Evolutionary conservation across 2,888 invertebrate species (phyloP).

Genomic region (Malthinus flaveolus): DNA sequence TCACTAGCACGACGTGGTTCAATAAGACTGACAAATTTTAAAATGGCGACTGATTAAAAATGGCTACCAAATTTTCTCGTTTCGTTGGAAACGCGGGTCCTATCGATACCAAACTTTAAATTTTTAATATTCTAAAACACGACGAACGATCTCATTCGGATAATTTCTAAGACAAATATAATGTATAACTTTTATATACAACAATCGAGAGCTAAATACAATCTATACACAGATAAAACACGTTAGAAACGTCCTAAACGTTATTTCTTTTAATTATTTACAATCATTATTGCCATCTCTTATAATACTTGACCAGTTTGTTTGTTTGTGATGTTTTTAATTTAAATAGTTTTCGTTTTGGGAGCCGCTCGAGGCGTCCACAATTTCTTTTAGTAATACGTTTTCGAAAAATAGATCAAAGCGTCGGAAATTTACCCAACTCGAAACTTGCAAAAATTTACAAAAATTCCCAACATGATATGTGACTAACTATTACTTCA

Average conservation of each 20-base stretch:
- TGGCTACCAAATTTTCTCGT: too few species aligned
- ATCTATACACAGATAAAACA: slow-evolving; percentile 48
- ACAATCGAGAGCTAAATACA: slow-evolving; percentile 38
- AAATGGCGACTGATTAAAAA: too few species aligned
- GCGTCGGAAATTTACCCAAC: too few species aligned
- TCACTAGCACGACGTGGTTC: neutral
- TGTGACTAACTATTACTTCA: too few species aligned
- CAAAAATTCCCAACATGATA: too few species aligned
- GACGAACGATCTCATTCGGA: slow-evolving; percentile 41
- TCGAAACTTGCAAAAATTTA: too few species aligned
- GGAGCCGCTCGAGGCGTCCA: neutral
- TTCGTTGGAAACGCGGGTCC: too few species aligned
- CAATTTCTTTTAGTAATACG: too few species aligned
- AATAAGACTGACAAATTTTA: too few species aligned
- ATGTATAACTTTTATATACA: slow-evolving; percentile 45
- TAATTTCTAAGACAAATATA: slow-evolving; percentile 43
- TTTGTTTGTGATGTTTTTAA: slow-evolving; percentile 26
- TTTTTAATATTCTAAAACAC: slow-evolving; percentile 43
- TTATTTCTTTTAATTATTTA: slow-evolving; percentile 42
- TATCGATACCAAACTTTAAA: too few species aligned
- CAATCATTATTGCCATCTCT: slow-evolving; percentile 50
- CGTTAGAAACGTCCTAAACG: slow-evolving; percentile 37
- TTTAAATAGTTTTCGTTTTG: neutral
- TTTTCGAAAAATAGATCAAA: too few species aligned
- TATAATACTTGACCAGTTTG: slow-evolving; percentile 28